Evolutionary conservation across 2,113 vertebrate species (phyloP).

Genomic region (Sylvicapra grimmia): DNA sequence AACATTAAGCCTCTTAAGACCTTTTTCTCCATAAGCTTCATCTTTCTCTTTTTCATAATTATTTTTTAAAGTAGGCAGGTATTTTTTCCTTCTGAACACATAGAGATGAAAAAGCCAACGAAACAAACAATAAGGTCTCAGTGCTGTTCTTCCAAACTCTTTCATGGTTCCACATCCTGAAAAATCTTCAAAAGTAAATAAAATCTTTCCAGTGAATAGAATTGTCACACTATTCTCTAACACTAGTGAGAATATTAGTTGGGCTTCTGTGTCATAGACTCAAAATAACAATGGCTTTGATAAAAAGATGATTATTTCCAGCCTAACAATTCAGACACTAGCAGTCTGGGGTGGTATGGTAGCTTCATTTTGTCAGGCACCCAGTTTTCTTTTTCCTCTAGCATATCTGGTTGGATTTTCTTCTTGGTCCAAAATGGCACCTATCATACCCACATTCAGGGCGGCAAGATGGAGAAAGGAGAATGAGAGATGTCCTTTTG

Average conservation of each 20-base stretch:
- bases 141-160: background rate
- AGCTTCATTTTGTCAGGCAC: background rate
- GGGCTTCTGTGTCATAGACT: background rate
- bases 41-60: background rate
- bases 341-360: background rate
- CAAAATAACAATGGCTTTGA: background rate
- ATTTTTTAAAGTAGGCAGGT: background rate
- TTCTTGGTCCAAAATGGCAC: background rate
- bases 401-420: background rate
- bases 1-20: background rate
- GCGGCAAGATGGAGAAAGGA: background rate
- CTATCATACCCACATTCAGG: background rate
- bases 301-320: background rate
- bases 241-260: background rate
- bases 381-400: background rate
- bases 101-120: background rate
- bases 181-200: background rate
- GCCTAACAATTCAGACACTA: background rate
- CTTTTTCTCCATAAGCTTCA: background rate
- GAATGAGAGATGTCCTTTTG: background rate
- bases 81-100: background rate
- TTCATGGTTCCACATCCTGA: background rate
- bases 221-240: background rate
- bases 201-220: background rate
- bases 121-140: background rate